phyloP scores from a whole-genome alignment of 2,888 invertebrate species.

The Pandemis corylana region DNA sequence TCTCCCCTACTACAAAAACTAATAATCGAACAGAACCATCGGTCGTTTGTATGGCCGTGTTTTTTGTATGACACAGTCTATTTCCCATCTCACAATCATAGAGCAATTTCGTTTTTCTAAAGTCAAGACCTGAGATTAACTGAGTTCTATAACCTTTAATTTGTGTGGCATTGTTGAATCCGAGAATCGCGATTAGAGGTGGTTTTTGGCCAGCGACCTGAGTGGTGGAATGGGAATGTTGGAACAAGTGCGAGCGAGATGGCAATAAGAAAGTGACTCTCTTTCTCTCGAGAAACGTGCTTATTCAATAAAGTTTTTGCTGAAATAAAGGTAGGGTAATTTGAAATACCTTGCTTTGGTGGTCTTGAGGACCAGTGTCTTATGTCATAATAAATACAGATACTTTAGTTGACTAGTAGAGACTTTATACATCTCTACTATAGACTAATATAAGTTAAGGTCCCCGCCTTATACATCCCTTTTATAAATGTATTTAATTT shows the following conservation, averaged over 20 bases:
- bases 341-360: too few species aligned
- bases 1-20: constrained; percentile 32
- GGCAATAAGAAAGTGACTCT: neutral
- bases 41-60: constrained; percentile 12
- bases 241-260: neutral
- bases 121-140: constrained; percentile 1
- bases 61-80: constrained; percentile 40
- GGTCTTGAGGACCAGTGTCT: too few species aligned
- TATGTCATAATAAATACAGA: neutral
- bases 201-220: neutral
- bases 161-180: constrained; percentile 10
- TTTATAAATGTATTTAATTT: too few species aligned
- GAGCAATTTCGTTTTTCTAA: constrained; percentile 31
- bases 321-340: too few species aligned
- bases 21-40: constrained; percentile 28
- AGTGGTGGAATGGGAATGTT: neutral
- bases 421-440: too few species aligned
- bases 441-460: too few species aligned
- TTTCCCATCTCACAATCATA: constrained; percentile 29
- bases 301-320: too few species aligned
- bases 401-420: too few species aligned
- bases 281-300: neutral
- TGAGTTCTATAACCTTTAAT: constrained; percentile 38
- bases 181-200: constrained; percentile 3
- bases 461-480: too few species aligned